phyloP scores from a whole-genome alignment of 2,888 invertebrate species.

The Chelonus formosanus region DNA sequence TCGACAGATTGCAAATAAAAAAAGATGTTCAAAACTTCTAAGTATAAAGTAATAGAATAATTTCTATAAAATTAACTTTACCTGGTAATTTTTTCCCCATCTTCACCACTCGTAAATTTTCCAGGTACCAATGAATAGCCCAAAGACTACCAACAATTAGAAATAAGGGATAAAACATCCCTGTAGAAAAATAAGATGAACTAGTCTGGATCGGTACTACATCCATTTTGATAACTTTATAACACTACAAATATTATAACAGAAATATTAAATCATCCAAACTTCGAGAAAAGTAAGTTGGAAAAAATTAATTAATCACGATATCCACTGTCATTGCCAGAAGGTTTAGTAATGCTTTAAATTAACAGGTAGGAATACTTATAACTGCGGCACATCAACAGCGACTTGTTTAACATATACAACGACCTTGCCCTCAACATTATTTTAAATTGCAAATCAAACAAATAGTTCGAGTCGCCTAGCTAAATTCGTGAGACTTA shows the following conservation, averaged over 20 bases:
- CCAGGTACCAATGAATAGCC: slow-evolving; percentile 56
- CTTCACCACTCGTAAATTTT: slow-evolving; percentile 47
- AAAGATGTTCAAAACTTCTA: background rate
- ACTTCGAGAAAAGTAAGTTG: too few species aligned
- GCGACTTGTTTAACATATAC: slow-evolving; percentile 45
- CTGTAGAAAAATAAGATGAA: slow-evolving; percentile 44
- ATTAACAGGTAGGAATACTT: slow-evolving; percentile 41
- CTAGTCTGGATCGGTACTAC: slow-evolving; percentile 45
- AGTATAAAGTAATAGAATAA: background rate
- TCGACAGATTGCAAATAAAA: slow-evolving; percentile 7
- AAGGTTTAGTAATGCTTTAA: slow-evolving; percentile 32
- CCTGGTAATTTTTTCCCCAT: slow-evolving; percentile 58
- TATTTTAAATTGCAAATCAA: slow-evolving; percentile 51
- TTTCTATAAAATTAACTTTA: slow-evolving; percentile 30
- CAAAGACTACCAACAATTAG: slow-evolving; percentile 50
- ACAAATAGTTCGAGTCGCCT: background rate
- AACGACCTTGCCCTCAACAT: slow-evolving; percentile 47
- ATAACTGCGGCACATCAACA: slow-evolving; percentile 42
- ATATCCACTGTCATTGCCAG: slow-evolving; percentile 8
- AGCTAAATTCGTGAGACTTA: background rate
- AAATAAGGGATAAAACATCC: slow-evolving; percentile 54
- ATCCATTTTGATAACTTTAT: slow-evolving; percentile 46
- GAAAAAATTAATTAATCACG: background rate
- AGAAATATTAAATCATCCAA: background rate
- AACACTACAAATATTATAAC: background rate